Evolutionary conservation across 2,113 vertebrate species (phyloP), one percentile per base, ranked within the genome.

Genomic region (Malaclemys terrapin): DNA sequence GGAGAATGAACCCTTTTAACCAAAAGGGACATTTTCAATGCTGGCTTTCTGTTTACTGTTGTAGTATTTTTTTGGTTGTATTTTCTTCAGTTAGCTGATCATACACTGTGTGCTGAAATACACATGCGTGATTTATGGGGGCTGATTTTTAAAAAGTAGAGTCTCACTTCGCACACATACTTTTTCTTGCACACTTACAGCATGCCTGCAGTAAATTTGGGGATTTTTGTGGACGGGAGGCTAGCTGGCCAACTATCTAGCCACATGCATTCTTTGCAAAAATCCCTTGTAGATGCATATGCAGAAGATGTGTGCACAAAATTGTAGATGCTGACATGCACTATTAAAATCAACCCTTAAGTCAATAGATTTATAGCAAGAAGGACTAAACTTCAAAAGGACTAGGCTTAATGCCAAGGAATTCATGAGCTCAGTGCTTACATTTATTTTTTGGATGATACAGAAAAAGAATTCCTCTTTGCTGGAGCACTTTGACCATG

Each of bases 41-140:
- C 16, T 87, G 56, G 11, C n/a, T 90, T 35, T n/a, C 89, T 93
- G 76, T 22, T 85, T n/a, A 25, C 31, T 31, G 35, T 24, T 83
- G 31, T 78, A 72, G 24, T 56, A 50, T 90, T 88, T 96, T 85
- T 56, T 49, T 54, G 31, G 4, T 84, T 2, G 82, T 52, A 12
- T 75, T 93, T 92, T 82, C 89, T 8, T 84, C 54, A 72, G 78
- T 88, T 89, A 91, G 80, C 47, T 35, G 19, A 93, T 62, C 65
- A 50, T 2, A 1, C 19, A 31, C 50, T 89, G 62, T 90, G 31
- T 82, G 86, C 50, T 93, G 59, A 93, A 80, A 89, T 80, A 10
- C 14, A 22, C 24, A 4, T 45, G 27, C 35, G 82, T 88, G 84
- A 50, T 24, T 57, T 78, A 24, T 24, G 52, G n/a, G 87, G 31